phyloP scores from a whole-genome alignment of 2,113 vertebrate species.

The Centropus bengalensis region DNA sequence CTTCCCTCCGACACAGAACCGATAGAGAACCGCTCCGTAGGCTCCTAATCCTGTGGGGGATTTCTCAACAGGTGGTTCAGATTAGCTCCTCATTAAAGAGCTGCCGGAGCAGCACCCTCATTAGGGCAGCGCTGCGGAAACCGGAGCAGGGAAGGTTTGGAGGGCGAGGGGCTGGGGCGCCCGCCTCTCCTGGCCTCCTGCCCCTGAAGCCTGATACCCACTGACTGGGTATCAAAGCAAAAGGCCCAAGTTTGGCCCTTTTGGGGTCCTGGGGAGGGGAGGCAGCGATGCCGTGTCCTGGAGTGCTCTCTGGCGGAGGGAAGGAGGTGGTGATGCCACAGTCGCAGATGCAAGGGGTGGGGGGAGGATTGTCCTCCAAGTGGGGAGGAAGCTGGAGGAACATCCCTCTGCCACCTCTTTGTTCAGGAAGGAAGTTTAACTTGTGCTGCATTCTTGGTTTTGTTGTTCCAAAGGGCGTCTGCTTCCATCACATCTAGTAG shows the following conservation, averaged over 20 bases:
- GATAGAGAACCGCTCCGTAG: neutral
- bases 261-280: neutral
- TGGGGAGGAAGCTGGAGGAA: neutral
- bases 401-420: neutral
- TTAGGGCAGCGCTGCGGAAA: constrained; percentile 29
- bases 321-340: neutral
- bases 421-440: neutral
- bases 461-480: accelerated
- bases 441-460: neutral
- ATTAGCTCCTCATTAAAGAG: constrained; percentile 72
- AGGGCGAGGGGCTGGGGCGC: neutral
- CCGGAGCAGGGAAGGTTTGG: neutral
- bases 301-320: constrained; percentile 69
- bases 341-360: accelerated
- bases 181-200: neutral
- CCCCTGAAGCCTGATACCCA: neutral
- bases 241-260: neutral
- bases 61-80: constrained; percentile 70
- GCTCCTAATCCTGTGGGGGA: constrained; percentile 16
- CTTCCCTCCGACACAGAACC: neutral
- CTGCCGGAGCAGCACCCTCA: constrained; percentile 55
- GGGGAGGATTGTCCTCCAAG: neutral
- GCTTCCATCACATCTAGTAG: neutral
- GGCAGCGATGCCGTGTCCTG: neutral
- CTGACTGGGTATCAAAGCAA: neutral